Evolutionary conservation across 1,140 invertebrate species (phyloP), one percentile per base, ranked within the genome.

Genomic region (Drosophila saltans): DNA sequence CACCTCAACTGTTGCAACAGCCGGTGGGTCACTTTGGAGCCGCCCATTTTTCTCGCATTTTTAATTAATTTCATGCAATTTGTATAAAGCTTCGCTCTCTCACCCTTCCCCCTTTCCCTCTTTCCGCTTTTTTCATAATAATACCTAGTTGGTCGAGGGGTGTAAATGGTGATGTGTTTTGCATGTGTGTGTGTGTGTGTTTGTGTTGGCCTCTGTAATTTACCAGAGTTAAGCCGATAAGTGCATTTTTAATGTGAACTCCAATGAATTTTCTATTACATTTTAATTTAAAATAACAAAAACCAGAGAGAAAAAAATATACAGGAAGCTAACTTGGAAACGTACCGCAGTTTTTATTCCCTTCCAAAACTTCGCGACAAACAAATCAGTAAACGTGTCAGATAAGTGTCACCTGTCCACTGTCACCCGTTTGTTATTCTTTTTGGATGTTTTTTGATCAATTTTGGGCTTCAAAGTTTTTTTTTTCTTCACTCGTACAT

Each of bases 21-120:
- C 75, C 78, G 69, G 79, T 81, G 65, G 82, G 75, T 78, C 82
- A 86, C 83, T 79, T 88, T 86, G 71, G 83, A 26, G 79, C 83
- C 83, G 70, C 83, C 83, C 83, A 79, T 88, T 82, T 88, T 70
- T 76, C 75, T 77, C 74, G 77, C 84, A 88, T 88, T 89, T 88
- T 88, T 88, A 88, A 88, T 88, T 89, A 88, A 89, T 88, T 88
- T 88, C 80, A 89, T 88, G 85, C 80, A 83, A 88, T 89, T 88
- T 88, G 80, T 88, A 83, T 61, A 70, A 69, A 52, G 45, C 33
- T 52, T 52, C 1, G 9, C 2, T 26, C 45, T 9, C 10, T n/a
- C 41, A 4, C 6, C 6, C 33, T 7, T 24, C 8, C 10, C 45
- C 9, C 10, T n/a, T 7, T 36, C 33, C 6, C 33, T 36, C 33